Evolutionary conservation across 2,888 invertebrate species (phyloP).

Genomic region (Pyralis farinalis): DNA sequence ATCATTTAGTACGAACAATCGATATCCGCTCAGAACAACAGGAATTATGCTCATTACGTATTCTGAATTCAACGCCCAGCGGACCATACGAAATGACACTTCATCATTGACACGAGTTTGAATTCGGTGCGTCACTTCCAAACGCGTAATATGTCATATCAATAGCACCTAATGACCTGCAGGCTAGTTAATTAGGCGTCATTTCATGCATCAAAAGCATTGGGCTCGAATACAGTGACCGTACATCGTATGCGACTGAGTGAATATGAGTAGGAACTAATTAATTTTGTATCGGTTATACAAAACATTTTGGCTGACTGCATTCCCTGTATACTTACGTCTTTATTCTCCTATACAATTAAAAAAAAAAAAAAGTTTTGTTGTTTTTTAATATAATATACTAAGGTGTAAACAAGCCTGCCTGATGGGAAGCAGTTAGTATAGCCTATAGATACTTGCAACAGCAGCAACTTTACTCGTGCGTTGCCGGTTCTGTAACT

Average conservation of each 20-base stretch:
- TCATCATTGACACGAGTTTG: conserved; percentile 18
- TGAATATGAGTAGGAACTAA: no score
- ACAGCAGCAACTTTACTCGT: no score
- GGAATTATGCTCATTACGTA: conserved; percentile 26
- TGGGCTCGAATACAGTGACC: conserved; percentile 19
- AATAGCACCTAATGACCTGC: conserved; percentile 46
- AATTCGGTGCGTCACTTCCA: conserved; percentile 16
- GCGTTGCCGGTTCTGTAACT: no score
- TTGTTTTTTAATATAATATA: no score
- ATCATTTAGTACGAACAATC: background rate
- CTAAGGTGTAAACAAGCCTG: no score
- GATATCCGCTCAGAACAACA: conserved; percentile 10
- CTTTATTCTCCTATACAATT: no score
- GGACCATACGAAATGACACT: conserved; percentile 26
- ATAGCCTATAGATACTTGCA: no score
- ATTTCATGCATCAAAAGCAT: conserved; percentile 42
- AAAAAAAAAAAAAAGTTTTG: no score
- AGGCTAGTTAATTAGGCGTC: conserved; percentile 47
- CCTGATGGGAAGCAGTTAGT: no score
- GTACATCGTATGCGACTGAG: background rate
- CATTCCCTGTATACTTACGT: no score
- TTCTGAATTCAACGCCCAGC: conserved; percentile 30
- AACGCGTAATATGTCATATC: conserved; percentile 39
- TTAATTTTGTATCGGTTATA: no score
- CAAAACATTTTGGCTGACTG: no score